Conservation (phyloP, 2,888 invertebrate species). For the Acronicta psi region DNA sequence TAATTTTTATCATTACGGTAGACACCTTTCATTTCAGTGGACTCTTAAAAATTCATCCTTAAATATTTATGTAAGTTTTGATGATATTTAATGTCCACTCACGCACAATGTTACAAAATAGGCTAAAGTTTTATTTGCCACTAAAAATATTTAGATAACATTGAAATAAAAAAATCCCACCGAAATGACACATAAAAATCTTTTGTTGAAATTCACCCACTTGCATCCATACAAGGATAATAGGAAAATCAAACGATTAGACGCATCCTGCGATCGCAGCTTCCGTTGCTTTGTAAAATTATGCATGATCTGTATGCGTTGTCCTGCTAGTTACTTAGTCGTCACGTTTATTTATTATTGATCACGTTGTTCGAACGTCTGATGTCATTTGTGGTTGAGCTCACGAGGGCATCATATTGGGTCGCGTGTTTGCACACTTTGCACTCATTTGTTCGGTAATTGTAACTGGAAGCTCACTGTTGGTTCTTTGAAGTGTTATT, state of each 20-base stretch:
- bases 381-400: constrained; percentile 56
- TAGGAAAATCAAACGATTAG: constrained; percentile 34
- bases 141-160: too few relatives aligned
- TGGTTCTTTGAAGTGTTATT: neutral
- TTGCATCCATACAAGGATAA: constrained; percentile 13
- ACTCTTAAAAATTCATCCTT: too few relatives aligned
- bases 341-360: constrained; percentile 21
- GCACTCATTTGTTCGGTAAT: constrained; percentile 27
- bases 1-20: too few relatives aligned
- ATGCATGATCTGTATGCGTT: constrained; percentile 8
- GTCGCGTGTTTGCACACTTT: constrained; percentile 38
- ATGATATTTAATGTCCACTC: too few relatives aligned
- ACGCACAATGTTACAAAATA: too few relatives aligned
- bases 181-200: too few relatives aligned
- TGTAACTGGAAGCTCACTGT: constrained; percentile 7
- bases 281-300: constrained; percentile 34
- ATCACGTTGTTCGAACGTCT: constrained; percentile 55
- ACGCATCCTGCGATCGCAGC: constrained; percentile 34
- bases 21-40: too few relatives aligned
- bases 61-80: too few relatives aligned
- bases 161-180: too few relatives aligned
- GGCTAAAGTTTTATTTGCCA: too few relatives aligned
- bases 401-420: constrained; percentile 27
- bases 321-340: neutral
- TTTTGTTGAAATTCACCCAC: too few relatives aligned